A percentile compares a stretch with the other conserved stretches of the same genome.
Conservation (phyloP, 2,113 vertebrate species). For the Elanus axillaris region DNA sequence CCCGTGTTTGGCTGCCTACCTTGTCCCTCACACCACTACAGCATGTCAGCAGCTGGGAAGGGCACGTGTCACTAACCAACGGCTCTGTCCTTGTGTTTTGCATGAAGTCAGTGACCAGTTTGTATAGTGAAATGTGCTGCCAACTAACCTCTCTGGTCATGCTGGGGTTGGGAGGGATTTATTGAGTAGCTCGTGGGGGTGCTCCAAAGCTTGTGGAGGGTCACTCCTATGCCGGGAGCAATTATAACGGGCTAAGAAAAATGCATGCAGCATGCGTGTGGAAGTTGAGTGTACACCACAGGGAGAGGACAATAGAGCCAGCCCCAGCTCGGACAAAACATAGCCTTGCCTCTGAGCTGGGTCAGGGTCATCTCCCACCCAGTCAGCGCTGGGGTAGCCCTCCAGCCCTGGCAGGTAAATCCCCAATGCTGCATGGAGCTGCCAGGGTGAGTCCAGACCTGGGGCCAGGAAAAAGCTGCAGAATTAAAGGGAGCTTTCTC, state of each 20-base stretch:
- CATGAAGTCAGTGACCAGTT: slow-evolving; percentile 40
- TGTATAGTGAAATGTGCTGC: not conserved
- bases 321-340: fast-evolving
- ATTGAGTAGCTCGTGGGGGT: not conserved
- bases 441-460: not conserved
- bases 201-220: not conserved
- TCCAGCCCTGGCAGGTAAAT: slow-evolving; percentile 5
- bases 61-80: not conserved
- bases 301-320: not conserved
- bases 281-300: not conserved
- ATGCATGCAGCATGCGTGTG: not conserved
- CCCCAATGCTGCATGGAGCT: not conserved
- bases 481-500: not conserved
- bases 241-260: not conserved
- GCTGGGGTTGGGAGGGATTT: not conserved
- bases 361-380: not conserved
- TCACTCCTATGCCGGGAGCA: not conserved
- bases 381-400: not conserved
- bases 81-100: slow-evolving; percentile 16
- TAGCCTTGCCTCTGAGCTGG: not conserved
- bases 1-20: not conserved
- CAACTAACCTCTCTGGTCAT: not conserved
- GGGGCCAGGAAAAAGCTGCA: not conserved
- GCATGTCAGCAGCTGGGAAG: not conserved
- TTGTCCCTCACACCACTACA: not conserved